Evolutionary conservation across 2,797 vertebrate species (phyloP).

Genomic region (Notolabrus celidotus): DNA sequence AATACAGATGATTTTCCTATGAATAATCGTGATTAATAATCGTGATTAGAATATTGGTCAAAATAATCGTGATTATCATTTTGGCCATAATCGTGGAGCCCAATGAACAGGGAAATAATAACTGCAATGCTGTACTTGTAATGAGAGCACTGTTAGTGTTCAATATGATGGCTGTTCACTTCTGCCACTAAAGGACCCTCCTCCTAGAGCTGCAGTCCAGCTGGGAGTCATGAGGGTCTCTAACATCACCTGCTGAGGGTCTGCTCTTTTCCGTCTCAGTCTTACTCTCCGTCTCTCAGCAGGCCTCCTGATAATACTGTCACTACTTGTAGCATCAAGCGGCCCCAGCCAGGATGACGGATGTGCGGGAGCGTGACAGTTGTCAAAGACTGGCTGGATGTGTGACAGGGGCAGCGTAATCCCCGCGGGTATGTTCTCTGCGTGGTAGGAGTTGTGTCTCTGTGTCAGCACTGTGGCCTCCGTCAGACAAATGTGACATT

Average conservation of each 20-base stretch:
- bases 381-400: constrained; percentile 47
- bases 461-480: constrained; percentile 11
- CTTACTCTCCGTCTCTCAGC: background rate
- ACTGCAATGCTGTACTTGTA: too few species aligned
- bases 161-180: constrained; percentile 1
- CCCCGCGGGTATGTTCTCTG: constrained; percentile 30
- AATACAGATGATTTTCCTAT: too few species aligned
- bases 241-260: constrained; percentile 56
- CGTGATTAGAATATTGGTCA: too few species aligned
- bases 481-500: constrained; percentile 12
- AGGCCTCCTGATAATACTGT: constrained; percentile 57
- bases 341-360: constrained; percentile 36
- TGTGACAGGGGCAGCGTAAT: constrained; percentile 42
- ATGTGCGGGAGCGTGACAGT: constrained; percentile 37
- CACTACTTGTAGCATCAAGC: constrained; percentile 56
- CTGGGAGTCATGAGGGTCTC: constrained; percentile 56
- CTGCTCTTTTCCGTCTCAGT: constrained; percentile 55
- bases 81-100: too few species aligned
- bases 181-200: background rate
- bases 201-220: constrained; percentile 34
- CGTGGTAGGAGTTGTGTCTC: constrained; percentile 12
- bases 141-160: background rate
- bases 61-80: too few species aligned
- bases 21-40: too few species aligned
- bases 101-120: too few species aligned